Evolutionary conservation across 2,888 invertebrate species (phyloP), one percentile per base, ranked within the genome.

Genomic region (Diarsia mendica): DNA sequence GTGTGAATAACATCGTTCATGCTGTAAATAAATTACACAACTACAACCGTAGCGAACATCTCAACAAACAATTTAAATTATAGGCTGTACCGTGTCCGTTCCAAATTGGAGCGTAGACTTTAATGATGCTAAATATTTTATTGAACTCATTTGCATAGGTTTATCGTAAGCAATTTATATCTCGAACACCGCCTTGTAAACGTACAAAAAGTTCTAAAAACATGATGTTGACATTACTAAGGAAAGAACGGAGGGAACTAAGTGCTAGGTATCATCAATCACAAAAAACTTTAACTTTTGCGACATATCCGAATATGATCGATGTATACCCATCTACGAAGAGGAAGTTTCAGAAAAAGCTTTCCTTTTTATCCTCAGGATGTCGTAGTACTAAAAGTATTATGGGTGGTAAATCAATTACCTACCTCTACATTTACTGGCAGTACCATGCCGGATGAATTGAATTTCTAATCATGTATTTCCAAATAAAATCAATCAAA

Each of bases 221-320:
- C 76, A 70, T 64, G 15, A 78, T 72, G 70, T 71, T 75, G 76
- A 76, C 48, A 65, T 66, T 46, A 77, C 68, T 70, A 67, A 58
- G 48, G 60, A 23, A 61, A 76, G 70, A 80, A 77, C 60, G 64
- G 9, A 72, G 53, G 64, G 44, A 81, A 80, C 75, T 77, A 79
- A 77, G 75, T 77, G 68, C 63, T 71, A 68, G 53, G 58, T 79
- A 74, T 79, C 84, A 90, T 91, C 91, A 88, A 90, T 90, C 90
- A 90, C 75, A 84, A 80, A 79, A 87, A 89, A 85, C 83, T 85
- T 84, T 75, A 82, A 86, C 85, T 80, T 81, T 79, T 71, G 72
- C 75, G 87, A 85, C 86, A 85, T 85, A 79, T 79, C 66, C 75
- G 82, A 86, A 86, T 74, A 88, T 87, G 90, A 91, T 91, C 80